A percentile compares a stretch with the other conserved stretches of the same genome.
Evolutionary conservation across 2,888 invertebrate genomes (phyloP).

Genomic region (Flexamia atlantica): DNA sequence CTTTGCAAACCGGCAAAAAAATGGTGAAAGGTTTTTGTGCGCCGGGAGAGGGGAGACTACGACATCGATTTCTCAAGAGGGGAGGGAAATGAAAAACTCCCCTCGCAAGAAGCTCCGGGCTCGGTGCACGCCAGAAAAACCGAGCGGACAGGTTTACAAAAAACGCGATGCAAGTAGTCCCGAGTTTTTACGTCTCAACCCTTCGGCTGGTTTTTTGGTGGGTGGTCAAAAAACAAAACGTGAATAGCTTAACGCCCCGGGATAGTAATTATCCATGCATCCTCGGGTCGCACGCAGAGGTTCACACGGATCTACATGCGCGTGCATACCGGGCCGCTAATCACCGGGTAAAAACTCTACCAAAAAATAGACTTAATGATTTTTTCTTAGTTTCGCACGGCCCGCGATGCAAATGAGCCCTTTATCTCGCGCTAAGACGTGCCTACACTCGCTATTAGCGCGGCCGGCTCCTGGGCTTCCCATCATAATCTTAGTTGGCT

Average conservation of each 20-base stretch:
- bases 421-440: background rate
- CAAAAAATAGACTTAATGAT: slow-evolving; percentile 50
- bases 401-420: slow-evolving; percentile 25
- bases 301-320: slow-evolving; percentile 50
- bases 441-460: too few relatives aligned
- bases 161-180: slow-evolving; percentile 41
- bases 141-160: slow-evolving; percentile 42
- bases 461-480: background rate
- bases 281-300: background rate
- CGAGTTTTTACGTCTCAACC: slow-evolving; percentile 25
- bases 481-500: background rate
- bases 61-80: slow-evolving; percentile 52
- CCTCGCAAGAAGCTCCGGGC: slow-evolving; percentile 49
- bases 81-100: slow-evolving; percentile 44
- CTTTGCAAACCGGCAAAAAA: slow-evolving; percentile 35
- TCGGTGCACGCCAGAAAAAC: slow-evolving; percentile 50
- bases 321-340: slow-evolving; percentile 44
- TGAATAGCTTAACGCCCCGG: slow-evolving; percentile 50
- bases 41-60: slow-evolving; percentile 27
- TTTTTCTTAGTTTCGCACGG: slow-evolving; percentile 52
- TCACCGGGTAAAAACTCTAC: background rate
- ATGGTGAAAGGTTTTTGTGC: slow-evolving; percentile 43
- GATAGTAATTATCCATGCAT: slow-evolving; percentile 43
- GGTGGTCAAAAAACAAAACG: slow-evolving; percentile 52
- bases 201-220: slow-evolving; percentile 28